phyloP scores from a whole-genome alignment of 2,113 vertebrate genomes.

The Pheucticus melanocephalus region DNA sequence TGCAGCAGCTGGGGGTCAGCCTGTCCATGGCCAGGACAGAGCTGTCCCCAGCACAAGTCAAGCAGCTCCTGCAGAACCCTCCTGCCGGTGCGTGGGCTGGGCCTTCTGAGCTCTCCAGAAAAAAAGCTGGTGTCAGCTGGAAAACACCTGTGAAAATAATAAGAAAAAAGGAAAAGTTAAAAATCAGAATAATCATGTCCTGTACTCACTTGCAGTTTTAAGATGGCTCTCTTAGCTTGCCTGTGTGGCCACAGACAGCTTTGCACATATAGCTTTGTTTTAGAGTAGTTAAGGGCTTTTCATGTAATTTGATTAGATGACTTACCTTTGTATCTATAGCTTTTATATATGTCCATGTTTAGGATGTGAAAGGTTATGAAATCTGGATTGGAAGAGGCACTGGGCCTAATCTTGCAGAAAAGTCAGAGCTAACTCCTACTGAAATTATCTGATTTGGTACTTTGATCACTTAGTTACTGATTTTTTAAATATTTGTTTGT shows the following conservation, averaged over 20 bases:
- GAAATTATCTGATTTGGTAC: not conserved
- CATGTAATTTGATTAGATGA: fast-evolving
- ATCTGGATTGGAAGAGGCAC: not conserved
- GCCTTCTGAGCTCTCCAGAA: not conserved
- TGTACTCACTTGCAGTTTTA: not conserved
- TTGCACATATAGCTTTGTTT: not conserved
- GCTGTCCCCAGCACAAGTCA: conserved; percentile 88
- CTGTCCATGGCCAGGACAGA: conserved; percentile 88
- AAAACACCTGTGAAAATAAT: not conserved
- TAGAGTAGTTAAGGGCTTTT: not conserved
- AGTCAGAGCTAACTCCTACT: not conserved
- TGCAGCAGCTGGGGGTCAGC: conserved; percentile 88
- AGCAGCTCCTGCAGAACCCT: conserved; percentile 92
- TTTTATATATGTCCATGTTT: not conserved
- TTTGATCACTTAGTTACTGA: not conserved
- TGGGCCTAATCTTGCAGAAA: not conserved
- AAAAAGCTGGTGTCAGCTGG: fast-evolving
- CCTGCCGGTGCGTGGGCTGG: conserved; percentile 80
- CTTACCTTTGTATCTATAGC: not conserved
- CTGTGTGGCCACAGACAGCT: not conserved
- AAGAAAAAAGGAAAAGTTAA: not conserved
- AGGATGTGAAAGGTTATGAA: not conserved
- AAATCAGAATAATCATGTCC: not conserved
- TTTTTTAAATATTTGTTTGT: not conserved
- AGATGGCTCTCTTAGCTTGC: not conserved